Evolutionary conservation across 2,888 invertebrate species (phyloP).

Genomic region (Choristoneura rosaceana): DNA sequence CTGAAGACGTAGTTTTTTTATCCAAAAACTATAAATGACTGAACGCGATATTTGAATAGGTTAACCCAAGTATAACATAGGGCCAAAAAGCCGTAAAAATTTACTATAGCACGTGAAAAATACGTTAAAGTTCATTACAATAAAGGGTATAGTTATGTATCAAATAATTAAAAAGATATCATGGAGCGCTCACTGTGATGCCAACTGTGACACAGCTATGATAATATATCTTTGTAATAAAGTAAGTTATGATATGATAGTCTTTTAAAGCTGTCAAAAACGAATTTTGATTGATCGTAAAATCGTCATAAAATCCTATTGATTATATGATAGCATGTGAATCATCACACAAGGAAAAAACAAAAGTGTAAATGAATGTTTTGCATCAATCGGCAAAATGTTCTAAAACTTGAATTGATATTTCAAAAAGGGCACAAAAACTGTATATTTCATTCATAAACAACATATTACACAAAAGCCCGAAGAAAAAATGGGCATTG

Average conservation of each 20-base stretch:
- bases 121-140: no score
- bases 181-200: no score
- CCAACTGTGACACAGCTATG: no score
- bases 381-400: not conserved
- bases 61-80: no score
- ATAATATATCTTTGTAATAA: not conserved
- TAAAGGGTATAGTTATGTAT: no score
- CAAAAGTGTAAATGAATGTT: not conserved
- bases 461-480: not conserved
- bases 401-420: not conserved
- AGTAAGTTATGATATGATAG: not conserved
- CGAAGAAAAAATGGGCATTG: conserved; percentile 1
- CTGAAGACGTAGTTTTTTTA: no score
- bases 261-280: not conserved
- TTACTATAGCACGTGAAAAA: no score
- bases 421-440: not conserved
- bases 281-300: not conserved
- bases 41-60: no score
- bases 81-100: no score
- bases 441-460: not conserved
- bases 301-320: not conserved
- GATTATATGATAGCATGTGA: not conserved
- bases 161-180: no score
- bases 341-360: conserved; percentile 4
- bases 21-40: no score